A percentile compares a stretch with the other conserved stretches of the same genome.
These are phyloP conservation scores for Aegotheles bennettii DNA, from an alignment of 2,113 vertebrate species.

Conservation along the genomic window DNA sequence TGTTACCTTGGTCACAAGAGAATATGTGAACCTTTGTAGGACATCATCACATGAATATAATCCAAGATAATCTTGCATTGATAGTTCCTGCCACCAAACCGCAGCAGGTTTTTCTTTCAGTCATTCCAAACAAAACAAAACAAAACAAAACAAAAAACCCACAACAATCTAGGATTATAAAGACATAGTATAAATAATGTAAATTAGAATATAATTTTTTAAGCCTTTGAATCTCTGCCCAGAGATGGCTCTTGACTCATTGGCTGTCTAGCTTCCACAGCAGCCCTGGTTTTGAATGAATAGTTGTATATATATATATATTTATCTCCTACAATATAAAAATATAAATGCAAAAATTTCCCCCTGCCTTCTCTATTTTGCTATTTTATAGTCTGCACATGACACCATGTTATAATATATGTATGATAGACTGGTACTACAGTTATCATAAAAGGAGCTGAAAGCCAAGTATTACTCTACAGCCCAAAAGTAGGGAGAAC, in stretches of 20 bases:
- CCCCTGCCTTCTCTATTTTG: constrained; percentile 40
- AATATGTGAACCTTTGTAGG: constrained; percentile 35
- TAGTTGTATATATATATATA: constrained; percentile 22
- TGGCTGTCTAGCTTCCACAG: constrained; percentile 67
- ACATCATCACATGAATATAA: constrained; percentile 40
- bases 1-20: constrained; percentile 58
- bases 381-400: constrained; percentile 46
- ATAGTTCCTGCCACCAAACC: constrained; percentile 51
- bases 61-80: constrained; percentile 65
- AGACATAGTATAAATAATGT: constrained; percentile 76
- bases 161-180: constrained; percentile 69
- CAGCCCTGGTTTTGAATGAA: constrained; percentile 67
- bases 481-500: constrained; percentile 17
- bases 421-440: constrained; percentile 32
- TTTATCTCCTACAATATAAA: constrained; percentile 56
- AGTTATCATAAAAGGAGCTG: constrained; percentile 45
- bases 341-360: constrained; percentile 66
- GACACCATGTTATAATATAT: constrained; percentile 43
- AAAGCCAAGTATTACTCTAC: constrained; percentile 55
- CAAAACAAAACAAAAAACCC: constrained; percentile 49
- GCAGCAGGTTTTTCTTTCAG: constrained; percentile 65
- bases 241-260: constrained; percentile 58
- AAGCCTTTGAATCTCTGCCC: constrained; percentile 65
- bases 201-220: constrained; percentile 71
- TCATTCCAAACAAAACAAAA: constrained; percentile 54